Evolutionary conservation across 2,113 vertebrate species (phyloP).

Genomic region (Bos javanicus): DNA sequence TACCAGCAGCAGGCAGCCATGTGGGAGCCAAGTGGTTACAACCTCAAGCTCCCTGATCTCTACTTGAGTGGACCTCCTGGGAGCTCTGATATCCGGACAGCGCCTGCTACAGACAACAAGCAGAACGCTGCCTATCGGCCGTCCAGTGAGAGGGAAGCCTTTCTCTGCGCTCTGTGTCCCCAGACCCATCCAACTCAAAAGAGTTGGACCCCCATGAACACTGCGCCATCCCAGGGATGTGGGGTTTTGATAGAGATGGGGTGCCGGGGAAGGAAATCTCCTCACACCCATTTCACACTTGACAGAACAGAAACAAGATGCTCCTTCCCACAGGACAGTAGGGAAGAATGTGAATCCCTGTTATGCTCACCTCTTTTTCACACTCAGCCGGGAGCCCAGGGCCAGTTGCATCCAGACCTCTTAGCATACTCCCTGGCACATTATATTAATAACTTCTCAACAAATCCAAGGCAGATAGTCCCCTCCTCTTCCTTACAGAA

Average conservation of each 20-base stretch:
- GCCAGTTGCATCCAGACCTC: neutral
- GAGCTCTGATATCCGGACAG: neutral
- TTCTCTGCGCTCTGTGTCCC: neutral
- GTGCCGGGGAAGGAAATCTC: neutral
- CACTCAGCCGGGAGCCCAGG: neutral
- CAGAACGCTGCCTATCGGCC: neutral
- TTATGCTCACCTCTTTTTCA: neutral
- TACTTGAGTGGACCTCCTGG: neutral
- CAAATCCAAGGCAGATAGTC: neutral
- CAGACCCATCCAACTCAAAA: neutral
- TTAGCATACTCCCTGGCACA: neutral
- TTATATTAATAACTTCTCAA: neutral
- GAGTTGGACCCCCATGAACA: neutral
- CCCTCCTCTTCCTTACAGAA: neutral
- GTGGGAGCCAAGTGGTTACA: neutral
- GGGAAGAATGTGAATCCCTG: neutral
- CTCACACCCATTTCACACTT: neutral
- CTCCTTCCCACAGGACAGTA: neutral
- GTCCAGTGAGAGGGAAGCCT: neutral
- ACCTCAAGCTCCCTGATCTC: neutral
- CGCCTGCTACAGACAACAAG: neutral
- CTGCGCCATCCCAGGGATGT: neutral
- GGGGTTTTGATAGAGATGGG: neutral
- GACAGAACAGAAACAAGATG: neutral
- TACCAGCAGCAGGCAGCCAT: neutral